These are phyloP conservation scores for Epizoanthus fatuus DNA, from an alignment of 92 coral and sea anemone genomes.

Conservation along the genomic window DNA sequence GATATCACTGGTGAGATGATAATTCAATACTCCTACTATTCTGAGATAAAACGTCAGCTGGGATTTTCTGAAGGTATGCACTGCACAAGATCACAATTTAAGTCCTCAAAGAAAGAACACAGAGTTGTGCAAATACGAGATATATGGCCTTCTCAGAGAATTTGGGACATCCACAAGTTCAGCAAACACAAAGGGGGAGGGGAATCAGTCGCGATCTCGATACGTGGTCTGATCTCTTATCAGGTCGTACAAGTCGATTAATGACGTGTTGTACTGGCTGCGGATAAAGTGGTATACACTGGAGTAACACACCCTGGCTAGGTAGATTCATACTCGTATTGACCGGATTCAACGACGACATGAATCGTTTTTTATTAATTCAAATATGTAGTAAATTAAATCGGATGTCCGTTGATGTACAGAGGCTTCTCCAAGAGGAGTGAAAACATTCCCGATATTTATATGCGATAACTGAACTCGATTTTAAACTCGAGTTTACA, in stretches of 20 bases:
- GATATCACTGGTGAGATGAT: no score
- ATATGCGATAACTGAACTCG: slow-evolving; percentile 21
- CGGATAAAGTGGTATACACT: not conserved
- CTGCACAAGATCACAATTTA: no score
- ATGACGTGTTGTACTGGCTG: not conserved
- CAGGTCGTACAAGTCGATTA: not conserved
- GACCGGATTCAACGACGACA: not conserved
- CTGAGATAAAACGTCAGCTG: no score
- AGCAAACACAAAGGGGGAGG: no score
- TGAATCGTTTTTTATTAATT: slow-evolving; percentile 21
- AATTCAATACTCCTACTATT: no score
- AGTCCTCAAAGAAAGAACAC: no score
- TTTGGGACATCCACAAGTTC: no score
- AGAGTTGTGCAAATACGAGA: no score
- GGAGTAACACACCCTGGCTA: not conserved
- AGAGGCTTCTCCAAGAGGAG: slow-evolving; percentile 1
- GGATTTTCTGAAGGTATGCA: no score
- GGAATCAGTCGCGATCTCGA: no score
- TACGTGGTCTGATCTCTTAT: not conserved
- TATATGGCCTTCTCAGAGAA: no score
- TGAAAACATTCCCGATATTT: slow-evolving; percentile 16
- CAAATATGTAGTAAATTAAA: not conserved
- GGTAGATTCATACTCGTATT: not conserved
- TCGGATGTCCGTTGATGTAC: slow-evolving; percentile 20
- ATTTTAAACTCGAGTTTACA: not conserved